These are phyloP conservation scores for Ophiodon elongatus DNA, from an alignment of 2,113 vertebrate genomes.

Conservation along the genomic window DNA sequence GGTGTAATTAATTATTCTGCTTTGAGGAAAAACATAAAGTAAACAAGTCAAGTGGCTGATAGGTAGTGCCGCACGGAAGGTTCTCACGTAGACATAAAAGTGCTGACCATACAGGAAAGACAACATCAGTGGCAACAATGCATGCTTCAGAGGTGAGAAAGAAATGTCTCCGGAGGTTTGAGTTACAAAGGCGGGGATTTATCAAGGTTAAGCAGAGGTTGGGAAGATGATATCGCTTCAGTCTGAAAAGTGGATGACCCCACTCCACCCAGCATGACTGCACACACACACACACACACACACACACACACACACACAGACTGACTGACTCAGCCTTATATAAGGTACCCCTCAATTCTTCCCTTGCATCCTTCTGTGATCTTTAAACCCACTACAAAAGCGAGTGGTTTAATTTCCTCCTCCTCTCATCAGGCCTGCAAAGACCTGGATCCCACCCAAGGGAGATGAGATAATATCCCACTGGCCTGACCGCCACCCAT, in stretches of 20 bases:
- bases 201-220: constrained; percentile 73
- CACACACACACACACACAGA: constrained; percentile 17
- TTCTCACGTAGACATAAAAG: constrained; percentile 28
- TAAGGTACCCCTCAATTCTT: constrained; percentile 32
- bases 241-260: constrained; percentile 56
- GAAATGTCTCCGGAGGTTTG: constrained; percentile 56
- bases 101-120: constrained; percentile 58
- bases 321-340: constrained; percentile 49
- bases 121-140: constrained; percentile 41
- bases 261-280: constrained; percentile 19
- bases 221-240: constrained; percentile 63
- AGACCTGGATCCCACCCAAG: constrained; percentile 75
- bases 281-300: constrained; percentile 26
- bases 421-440: constrained; percentile 57
- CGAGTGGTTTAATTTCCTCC: constrained; percentile 78
- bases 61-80: not conserved
- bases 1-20: constrained; percentile 26
- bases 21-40: constrained; percentile 15
- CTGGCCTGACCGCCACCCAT: constrained; percentile 62
- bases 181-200: constrained; percentile 66
- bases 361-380: constrained; percentile 41
- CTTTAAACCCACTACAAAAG: constrained; percentile 74
- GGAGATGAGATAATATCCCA: constrained; percentile 78
- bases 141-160: constrained; percentile 58
- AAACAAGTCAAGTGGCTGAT: constrained; percentile 23